phyloP scores from a whole-genome alignment of 2,113 vertebrate genomes.

The Caranx ignobilis region DNA sequence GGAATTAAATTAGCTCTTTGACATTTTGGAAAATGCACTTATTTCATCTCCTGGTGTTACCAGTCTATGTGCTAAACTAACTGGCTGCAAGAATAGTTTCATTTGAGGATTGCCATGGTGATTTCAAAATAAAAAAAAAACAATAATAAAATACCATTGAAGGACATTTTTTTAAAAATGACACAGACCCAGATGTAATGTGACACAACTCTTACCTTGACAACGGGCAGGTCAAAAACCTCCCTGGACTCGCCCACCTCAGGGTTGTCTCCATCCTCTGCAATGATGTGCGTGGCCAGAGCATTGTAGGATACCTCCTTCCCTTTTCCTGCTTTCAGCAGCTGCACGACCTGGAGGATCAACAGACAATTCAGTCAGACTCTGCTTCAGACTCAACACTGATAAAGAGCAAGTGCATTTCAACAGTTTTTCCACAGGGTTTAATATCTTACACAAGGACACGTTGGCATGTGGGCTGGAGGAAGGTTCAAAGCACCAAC shows the following conservation, averaged over 20 bases:
- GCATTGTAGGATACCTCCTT: slow-evolving; percentile 99
- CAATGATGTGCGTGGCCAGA: slow-evolving; percentile 95
- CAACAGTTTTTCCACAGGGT: too few species aligned
- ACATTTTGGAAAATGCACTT: too few species aligned
- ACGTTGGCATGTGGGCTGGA: too few species aligned
- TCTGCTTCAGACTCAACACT: background rate
- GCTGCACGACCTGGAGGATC: slow-evolving; percentile 88
- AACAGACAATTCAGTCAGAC: background rate
- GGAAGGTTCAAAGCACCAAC: too few species aligned
- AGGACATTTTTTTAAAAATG: background rate
- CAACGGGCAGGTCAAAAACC: slow-evolving; percentile 96
- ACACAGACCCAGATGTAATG: background rate
- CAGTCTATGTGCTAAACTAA: too few species aligned
- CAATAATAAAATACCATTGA: background rate
- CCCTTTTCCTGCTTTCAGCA: slow-evolving; percentile 95
- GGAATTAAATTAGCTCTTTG: too few species aligned
- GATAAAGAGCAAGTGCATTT: too few species aligned
- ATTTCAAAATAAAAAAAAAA: background rate
- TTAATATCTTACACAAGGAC: too few species aligned
- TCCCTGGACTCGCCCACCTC: slow-evolving; percentile 97
- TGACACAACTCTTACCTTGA: slow-evolving; percentile 87
- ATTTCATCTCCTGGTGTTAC: too few species aligned
- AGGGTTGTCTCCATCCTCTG: slow-evolving; percentile 96
- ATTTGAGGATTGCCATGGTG: too few species aligned
- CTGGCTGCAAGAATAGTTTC: too few species aligned